Percentiles rank a stretch among this genome's conserved stretches.
phyloP scores from a whole-genome alignment of 2,797 vertebrate genomes.

The Calcarius lapponicus region DNA sequence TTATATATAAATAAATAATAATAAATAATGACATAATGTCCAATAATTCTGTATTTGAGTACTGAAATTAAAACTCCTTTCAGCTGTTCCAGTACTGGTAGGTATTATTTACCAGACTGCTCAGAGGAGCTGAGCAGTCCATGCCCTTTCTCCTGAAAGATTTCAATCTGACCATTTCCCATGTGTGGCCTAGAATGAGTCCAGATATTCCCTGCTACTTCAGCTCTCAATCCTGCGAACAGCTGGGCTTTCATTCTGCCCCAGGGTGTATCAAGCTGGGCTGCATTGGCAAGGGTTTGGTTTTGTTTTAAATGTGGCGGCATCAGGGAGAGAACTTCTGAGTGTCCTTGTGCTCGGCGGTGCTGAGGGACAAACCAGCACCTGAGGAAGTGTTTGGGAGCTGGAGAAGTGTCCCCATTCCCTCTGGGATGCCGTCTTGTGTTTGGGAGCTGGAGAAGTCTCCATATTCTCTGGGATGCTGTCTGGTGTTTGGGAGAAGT shows the following conservation, averaged over 20 bases:
- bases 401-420: background rate
- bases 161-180: background rate
- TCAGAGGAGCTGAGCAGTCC: background rate
- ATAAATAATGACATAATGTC: background rate
- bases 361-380: background rate
- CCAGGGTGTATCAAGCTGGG: no score
- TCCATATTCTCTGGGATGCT: no score
- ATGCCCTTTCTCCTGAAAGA: background rate
- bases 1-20: background rate
- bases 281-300: background rate
- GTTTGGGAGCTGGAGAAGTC: background rate
- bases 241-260: background rate
- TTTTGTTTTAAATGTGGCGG: background rate
- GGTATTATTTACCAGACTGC: background rate
- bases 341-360: fast-evolving
- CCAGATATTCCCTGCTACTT: background rate
- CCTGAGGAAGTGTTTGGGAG: background rate
- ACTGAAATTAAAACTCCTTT: background rate
- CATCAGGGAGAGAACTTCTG: background rate
- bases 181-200: fast-evolving
- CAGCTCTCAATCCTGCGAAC: background rate
- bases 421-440: no score
- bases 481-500: no score
- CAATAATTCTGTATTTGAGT: background rate
- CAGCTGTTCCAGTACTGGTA: background rate